These are phyloP conservation scores for Malacoctenus gilli DNA, from an alignment of 2,797 vertebrate species.

Conservation along the genomic window DNA sequence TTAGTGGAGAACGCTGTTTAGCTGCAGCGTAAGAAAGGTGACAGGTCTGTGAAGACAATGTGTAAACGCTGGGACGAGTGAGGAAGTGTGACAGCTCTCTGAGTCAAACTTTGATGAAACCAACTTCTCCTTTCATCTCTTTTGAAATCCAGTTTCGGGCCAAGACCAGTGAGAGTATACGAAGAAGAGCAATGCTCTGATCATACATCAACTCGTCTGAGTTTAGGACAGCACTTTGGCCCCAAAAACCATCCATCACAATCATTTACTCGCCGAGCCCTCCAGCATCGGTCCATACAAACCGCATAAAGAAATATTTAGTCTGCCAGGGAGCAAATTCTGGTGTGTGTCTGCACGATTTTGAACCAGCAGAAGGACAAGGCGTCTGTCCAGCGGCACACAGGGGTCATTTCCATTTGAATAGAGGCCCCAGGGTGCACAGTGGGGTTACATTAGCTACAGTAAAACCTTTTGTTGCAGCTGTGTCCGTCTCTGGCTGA, in stretches of 20 bases:
- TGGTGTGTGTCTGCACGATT: constrained; percentile 38
- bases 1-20: no score
- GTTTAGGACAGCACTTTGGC: constrained; percentile 1
- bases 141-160: background rate
- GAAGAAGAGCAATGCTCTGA: background rate
- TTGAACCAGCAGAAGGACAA: constrained; percentile 42
- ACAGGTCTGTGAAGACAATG: background rate
- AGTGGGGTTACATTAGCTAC: constrained; percentile 75
- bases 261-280: constrained; percentile 1
- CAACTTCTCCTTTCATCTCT: background rate
- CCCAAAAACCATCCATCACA: constrained; percentile 13
- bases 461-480: constrained; percentile 72
- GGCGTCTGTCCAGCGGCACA: constrained; percentile 60
- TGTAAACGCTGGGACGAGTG: background rate
- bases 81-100: background rate
- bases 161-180: background rate
- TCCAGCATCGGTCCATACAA: background rate
- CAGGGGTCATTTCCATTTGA: constrained; percentile 74
- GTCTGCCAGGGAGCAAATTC: constrained; percentile 6
- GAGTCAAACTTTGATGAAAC: background rate
- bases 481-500: constrained; percentile 40
- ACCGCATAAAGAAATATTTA: constrained; percentile 8
- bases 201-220: background rate
- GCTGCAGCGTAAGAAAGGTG: no score
- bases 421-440: constrained; percentile 65